Evolutionary conservation across 2,888 invertebrate genomes (phyloP).

Genomic region (Microplitis manilae): DNA sequence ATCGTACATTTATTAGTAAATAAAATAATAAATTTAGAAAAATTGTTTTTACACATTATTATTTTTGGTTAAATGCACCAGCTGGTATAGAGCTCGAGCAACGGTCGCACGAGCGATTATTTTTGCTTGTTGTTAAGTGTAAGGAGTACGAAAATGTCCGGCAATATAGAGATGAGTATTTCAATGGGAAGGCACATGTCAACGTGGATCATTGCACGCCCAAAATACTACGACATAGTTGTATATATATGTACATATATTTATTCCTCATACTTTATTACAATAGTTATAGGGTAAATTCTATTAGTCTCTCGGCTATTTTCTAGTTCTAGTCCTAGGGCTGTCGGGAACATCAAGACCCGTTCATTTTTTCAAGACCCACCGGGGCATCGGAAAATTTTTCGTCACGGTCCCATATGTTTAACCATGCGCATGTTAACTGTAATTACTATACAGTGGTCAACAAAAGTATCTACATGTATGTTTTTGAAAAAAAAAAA

Average conservation of each 20-base stretch:
- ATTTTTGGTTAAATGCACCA: not conserved
- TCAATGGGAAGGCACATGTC: slow-evolving; percentile 48
- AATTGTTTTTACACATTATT: slow-evolving; percentile 1
- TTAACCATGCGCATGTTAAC: not conserved
- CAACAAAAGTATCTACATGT: too few species aligned
- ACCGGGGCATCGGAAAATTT: not conserved
- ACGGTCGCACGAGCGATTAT: not conserved
- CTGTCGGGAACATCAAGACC: not conserved
- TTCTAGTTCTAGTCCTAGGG: not conserved
- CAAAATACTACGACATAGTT: slow-evolving; percentile 48
- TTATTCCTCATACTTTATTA: not conserved
- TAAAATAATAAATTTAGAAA: not conserved
- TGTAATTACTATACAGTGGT: not conserved
- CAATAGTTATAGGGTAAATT: too few species aligned
- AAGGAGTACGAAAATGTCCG: too few species aligned
- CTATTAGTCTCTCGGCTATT: too few species aligned
- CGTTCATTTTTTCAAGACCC: not conserved
- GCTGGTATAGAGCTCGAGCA: not conserved
- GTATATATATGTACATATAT: slow-evolving; percentile 21
- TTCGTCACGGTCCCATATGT: slow-evolving; percentile 29
- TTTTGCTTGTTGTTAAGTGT: not conserved
- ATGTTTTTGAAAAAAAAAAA: too few species aligned
- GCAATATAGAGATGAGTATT: too few species aligned
- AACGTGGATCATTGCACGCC: slow-evolving; percentile 57
- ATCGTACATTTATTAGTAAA: too few species aligned